Evolutionary conservation across 1,140 invertebrate genomes (phyloP).

Genomic region (Papilio polyxenes): DNA sequence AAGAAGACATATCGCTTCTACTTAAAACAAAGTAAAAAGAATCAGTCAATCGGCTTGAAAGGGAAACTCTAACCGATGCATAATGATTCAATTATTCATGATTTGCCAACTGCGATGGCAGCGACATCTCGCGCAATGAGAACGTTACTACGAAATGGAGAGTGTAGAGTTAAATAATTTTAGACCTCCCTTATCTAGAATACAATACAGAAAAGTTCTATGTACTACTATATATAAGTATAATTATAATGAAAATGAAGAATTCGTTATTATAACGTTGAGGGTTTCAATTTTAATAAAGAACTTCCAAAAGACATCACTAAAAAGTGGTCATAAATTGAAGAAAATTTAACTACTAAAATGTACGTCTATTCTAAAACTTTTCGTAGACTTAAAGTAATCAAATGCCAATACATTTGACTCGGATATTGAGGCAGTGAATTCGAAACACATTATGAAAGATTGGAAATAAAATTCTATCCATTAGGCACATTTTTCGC

Average conservation of each 20-base stretch:
- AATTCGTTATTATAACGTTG: background rate
- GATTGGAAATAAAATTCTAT: conserved; percentile 35
- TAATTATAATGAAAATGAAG: no score
- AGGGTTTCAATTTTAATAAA: background rate
- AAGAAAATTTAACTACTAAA: background rate
- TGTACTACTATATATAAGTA: no score
- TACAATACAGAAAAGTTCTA: background rate
- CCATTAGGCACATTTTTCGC: conserved; percentile 25
- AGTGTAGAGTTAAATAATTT: background rate
- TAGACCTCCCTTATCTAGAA: background rate
- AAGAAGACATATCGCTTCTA: conserved; percentile 7
- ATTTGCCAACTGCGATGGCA: background rate
- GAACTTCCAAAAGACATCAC: background rate
- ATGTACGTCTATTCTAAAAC: background rate
- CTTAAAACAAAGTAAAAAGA: background rate
- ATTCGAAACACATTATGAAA: conserved; percentile 28
- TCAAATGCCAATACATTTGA: conserved; percentile 30
- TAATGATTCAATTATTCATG: conserved; percentile 29
- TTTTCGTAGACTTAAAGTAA: conserved; percentile 16
- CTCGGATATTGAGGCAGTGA: conserved; percentile 21
- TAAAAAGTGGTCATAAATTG: background rate
- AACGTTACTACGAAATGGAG: background rate
- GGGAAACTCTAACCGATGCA: conserved; percentile 7
- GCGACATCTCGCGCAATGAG: background rate
- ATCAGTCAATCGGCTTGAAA: conserved; percentile 21